Conservation (phyloP, 2,888 invertebrate genomes). For the Cosmopolites sordidus region DNA sequence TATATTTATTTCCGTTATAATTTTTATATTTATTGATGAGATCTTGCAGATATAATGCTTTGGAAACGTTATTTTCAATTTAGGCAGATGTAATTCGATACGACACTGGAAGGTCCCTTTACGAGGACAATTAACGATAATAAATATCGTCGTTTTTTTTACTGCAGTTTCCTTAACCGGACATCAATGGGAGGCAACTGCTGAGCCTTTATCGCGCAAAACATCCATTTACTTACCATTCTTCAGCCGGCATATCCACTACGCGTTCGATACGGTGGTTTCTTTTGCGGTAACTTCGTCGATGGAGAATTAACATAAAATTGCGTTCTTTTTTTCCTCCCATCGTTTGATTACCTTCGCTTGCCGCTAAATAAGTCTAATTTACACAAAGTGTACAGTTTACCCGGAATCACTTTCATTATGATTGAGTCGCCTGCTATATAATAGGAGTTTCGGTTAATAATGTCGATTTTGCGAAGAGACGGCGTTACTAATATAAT, state of each 20-base stretch:
- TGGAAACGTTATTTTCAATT: too few species aligned
- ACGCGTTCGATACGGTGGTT: not conserved
- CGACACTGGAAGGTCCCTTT: constrained; percentile 2
- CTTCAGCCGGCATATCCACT: not conserved
- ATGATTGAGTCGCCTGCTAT: too few species aligned
- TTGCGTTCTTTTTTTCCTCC: not conserved
- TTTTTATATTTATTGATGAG: too few species aligned
- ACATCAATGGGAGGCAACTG: constrained; percentile 15
- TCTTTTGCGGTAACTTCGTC: not conserved
- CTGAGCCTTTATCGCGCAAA: constrained; percentile 12
- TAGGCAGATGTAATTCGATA: too few species aligned
- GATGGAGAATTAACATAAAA: not conserved
- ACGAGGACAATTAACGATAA: constrained; percentile 12
- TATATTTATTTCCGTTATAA: too few species aligned
- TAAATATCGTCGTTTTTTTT: constrained; percentile 13
- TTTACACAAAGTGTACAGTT: too few species aligned
- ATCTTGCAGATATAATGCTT: too few species aligned
- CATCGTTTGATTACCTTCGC: not conserved
- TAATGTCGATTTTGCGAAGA: too few species aligned
- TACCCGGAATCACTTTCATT: too few species aligned
- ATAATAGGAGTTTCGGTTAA: too few species aligned
- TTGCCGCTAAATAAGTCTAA: too few species aligned
- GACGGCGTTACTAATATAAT: too few species aligned
- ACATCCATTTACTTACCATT: constrained; percentile 1
- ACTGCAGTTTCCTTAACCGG: constrained; percentile 17